Evolutionary conservation across 92 coral and sea anemone genomes (phyloP), one percentile per base, ranked within the genome.

Genomic region (Pocillopora meandrina): DNA sequence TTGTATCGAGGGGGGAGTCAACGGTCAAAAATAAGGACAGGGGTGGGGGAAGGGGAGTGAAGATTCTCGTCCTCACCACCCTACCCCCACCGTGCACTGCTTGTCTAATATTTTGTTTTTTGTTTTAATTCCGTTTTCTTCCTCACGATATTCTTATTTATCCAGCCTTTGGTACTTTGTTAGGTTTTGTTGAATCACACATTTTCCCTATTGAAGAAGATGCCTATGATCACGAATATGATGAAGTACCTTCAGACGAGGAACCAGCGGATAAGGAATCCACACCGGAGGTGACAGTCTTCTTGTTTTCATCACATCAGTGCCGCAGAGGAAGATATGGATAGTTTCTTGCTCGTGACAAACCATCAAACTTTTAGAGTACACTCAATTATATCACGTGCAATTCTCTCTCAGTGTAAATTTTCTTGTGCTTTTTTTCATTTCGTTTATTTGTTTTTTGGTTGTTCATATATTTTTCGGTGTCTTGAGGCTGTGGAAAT

Each of bases 231-330:
- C 98, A 96, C 87, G 98, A 96, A 59, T 96, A 96, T 81, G 98
- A 96, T 47, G 98, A 96, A 71, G 98, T 96, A 16, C 93, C 98
- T 0, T 90, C 90, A n/a, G 98, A 96, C 78, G 98, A 92, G 42
- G 98, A 92, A 55, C 85, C 86, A 58, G 91, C 74, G 1, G 88
- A 84, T 72, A 76, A 77, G 69, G 72, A 84, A n/a, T 84, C 88
- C 34, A 57, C 82, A 15, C 88, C 88, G 57, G 88, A 84, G 88
- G 88, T 84, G 9, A 59, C 12, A 3, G 52, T 65, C 21, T 21
- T 65, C 12, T 65, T 65, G 26, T 65, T 65, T 65, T 33, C 26
- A n/a, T 65, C 10, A 65, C 33, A 3, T 7, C 8, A 42, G 4
- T 42, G 52, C 8, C 52, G 52, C 52, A 42, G 31, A 26, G 31